Base-by-base conservation (phyloP, 2,888 invertebrate genomes). In the Lysandra coridon region DNA sequence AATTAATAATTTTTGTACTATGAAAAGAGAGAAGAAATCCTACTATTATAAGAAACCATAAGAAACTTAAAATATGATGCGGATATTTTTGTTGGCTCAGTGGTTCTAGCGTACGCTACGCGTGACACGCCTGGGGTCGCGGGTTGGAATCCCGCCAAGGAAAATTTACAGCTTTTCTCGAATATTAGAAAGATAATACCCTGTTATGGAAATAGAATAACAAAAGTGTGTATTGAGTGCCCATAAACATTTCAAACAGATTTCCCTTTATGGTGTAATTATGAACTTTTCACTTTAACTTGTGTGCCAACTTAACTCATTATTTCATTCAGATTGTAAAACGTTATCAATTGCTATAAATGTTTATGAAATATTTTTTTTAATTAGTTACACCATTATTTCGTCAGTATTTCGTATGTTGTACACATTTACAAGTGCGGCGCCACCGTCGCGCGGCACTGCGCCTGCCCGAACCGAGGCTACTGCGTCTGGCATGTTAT, bases 381-480 rank as follows among this genome's bases (percentile, higher is more conserved):
- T 10, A 64, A 64, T 30, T 30, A 64, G 12, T 30, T 23, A 30
- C 10, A n/a, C 7, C 5, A 10, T 69, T 69, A 69, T 57, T 53
- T 53, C 33, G 33, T 33, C 33, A 14, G 5, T 37, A 53, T 57
- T 76, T 76, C 30, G 7, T 17, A 2, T 49, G 12, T 75, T 33
- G 14, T 12, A 23, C 5, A 57, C 33, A 23, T 23, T 17, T 40
- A n/a, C 30, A 30, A 14, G 53, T 14, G 30, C 74, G 75, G 69
- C 73, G 78, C 69, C 64, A 60, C 78, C 37, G 14, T 75, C 62
- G 64, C 78, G 78, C 37, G 60, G 44, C 80, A 82, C 74, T 84
- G 84, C 84, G 84, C 84, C 83, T 81, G 83, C 64, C 82, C 62
- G 60, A 40, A 30, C 80, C 77, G 30, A 78, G 78, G 76, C 79